Conservation (phyloP, 1,140 invertebrate genomes). For the Patella vulgata region DNA sequence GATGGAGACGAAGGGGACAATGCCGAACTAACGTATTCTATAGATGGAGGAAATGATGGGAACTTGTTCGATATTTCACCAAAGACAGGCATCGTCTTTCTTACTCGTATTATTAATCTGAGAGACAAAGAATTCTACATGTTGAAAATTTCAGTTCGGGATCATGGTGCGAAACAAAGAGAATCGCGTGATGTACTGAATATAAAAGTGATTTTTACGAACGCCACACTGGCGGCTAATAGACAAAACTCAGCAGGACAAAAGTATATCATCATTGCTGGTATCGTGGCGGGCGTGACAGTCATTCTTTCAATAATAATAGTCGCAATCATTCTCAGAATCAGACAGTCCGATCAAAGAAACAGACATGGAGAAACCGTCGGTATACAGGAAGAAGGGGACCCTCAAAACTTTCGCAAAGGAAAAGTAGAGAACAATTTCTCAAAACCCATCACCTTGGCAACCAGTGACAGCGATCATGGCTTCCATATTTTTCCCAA, state of each 20-base stretch:
- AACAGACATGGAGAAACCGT: conserved; percentile 5
- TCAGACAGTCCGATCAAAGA: conserved; percentile 13
- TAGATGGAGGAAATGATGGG: conserved; percentile 82
- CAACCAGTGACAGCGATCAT: no score
- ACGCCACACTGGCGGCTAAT: conserved; percentile 8
- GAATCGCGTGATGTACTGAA: conserved; percentile 8
- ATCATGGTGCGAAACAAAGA: conserved; percentile 12
- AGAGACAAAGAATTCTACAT: not conserved
- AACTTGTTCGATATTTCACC: conserved; percentile 26
- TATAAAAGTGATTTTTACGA: conserved; percentile 13
- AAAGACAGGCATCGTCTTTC: conserved; percentile 22
- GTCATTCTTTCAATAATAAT: conserved; percentile 23
- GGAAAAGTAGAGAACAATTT: no score
- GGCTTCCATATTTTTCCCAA: no score
- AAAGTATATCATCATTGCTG: conserved; percentile 26
- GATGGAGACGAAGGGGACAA: conserved; percentile 44
- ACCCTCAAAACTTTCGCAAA: conserved; percentile 33
- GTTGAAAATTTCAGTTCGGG: conserved; percentile 17
- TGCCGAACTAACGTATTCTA: conserved; percentile 72
- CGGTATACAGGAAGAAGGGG: conserved; percentile 37
- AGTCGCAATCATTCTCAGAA: conserved; percentile 24
- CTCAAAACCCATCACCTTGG: no score
- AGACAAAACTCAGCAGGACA: conserved; percentile 1
- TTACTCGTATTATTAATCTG: not conserved
- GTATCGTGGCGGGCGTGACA: conserved; percentile 25